phyloP scores from a whole-genome alignment of 2,113 vertebrate genomes.

The Zosterops japonicus region DNA sequence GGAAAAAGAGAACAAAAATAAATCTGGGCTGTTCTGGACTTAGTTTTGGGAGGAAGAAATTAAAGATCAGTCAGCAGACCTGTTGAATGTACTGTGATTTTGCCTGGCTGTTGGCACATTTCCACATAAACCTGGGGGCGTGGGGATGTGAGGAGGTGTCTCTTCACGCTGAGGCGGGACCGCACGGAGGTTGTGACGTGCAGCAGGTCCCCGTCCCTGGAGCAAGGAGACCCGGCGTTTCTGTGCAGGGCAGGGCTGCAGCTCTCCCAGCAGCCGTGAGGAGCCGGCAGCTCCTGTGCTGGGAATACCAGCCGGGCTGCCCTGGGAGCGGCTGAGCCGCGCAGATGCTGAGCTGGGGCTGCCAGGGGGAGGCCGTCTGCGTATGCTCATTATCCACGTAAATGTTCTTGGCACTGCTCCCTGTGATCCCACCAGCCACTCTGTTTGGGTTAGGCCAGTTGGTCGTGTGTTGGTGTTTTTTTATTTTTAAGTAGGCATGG shows the following conservation, averaged over 20 bases:
- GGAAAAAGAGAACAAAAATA: not conserved
- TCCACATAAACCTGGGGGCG: fast-evolving
- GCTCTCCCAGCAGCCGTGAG: not conserved
- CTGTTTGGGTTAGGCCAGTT: not conserved
- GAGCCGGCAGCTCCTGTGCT: not conserved
- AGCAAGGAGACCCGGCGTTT: not conserved
- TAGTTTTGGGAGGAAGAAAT: not conserved
- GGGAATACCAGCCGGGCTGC: not conserved
- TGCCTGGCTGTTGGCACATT: not conserved
- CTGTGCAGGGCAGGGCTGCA: not conserved
- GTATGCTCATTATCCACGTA: fast-evolving
- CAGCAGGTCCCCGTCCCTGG: not conserved
- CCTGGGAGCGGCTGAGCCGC: not conserved
- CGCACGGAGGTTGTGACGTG: not conserved
- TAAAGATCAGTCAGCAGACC: not conserved
- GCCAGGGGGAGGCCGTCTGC: not conserved
- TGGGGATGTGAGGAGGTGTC: not conserved
- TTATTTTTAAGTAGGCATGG: not conserved
- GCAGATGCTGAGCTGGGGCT: not conserved
- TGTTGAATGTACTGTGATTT: not conserved
- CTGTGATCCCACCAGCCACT: not conserved
- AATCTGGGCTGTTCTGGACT: not conserved
- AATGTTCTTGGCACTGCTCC: not conserved
- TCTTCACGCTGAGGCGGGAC: fast-evolving
- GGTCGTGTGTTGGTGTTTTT: not conserved